A percentile compares a stretch with the other conserved stretches of the same genome.
Conservation (phyloP, 2,888 invertebrate species). For the Drosophila setosimentum region DNA sequence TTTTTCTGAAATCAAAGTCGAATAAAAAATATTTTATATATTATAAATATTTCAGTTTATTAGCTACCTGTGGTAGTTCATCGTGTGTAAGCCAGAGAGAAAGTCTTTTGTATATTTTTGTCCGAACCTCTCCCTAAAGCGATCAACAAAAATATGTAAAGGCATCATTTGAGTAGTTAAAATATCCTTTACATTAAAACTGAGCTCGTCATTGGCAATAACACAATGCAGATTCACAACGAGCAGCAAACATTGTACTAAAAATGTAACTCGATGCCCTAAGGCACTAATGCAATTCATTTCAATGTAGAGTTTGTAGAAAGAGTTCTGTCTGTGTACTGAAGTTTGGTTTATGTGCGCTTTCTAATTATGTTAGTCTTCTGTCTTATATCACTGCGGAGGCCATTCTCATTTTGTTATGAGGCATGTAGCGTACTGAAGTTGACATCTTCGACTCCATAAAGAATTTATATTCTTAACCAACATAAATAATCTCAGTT, state of each 20-base stretch:
- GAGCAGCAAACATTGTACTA: conserved; percentile 3
- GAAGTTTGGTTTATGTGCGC: not conserved
- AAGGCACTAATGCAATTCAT: conserved; percentile 5
- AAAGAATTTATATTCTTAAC: not conserved
- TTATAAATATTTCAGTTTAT: not conserved
- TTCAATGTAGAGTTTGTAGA: not conserved
- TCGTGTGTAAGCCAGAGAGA: conserved; percentile 24
- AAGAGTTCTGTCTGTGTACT: conserved; percentile 18
- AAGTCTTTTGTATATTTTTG: conserved; percentile 26
- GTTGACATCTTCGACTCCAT: not conserved
- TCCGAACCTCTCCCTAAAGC: not conserved
- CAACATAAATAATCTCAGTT: not conserved
- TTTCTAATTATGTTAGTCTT: conserved; percentile 3
- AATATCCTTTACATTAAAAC: conserved; percentile 49
- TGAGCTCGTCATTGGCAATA: conserved; percentile 5
- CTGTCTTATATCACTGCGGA: not conserved
- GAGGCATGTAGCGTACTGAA: not conserved
- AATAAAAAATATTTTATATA: no score
- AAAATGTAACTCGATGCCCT: not conserved
- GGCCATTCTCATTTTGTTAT: not conserved
- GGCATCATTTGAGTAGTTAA: conserved; percentile 51
- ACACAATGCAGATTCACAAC: not conserved
- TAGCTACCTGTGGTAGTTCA: conserved; percentile 52
- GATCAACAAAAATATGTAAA: conserved; percentile 28
- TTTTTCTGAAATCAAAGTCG: conserved; percentile 30